Evolutionary conservation across 2,888 invertebrate genomes (phyloP).

Genomic region (Uropetala carovei): DNA sequence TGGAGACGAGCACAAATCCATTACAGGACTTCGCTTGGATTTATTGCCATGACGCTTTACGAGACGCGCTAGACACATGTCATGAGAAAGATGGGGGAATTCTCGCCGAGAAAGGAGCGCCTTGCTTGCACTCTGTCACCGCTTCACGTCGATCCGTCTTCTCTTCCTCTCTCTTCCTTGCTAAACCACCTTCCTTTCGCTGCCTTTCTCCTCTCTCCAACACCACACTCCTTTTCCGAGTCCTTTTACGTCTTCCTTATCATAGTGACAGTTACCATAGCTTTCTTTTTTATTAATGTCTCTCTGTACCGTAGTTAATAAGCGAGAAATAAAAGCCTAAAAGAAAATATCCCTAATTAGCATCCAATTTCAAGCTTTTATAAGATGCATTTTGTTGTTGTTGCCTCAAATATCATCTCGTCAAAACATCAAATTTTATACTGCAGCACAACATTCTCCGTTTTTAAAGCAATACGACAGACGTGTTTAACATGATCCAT

Average conservation of each 20-base stretch:
- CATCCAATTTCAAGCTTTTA: no score
- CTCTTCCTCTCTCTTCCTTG: neutral
- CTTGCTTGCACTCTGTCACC: conserved; percentile 60
- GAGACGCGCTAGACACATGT: conserved; percentile 57
- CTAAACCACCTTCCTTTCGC: no score
- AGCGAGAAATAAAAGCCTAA: no score
- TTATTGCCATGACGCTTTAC: conserved; percentile 54
- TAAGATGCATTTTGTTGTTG: no score
- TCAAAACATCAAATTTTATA: no score
- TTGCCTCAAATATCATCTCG: no score
- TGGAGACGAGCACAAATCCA: conserved; percentile 39
- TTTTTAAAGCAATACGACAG: no score
- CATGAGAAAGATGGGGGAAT: conserved; percentile 46
- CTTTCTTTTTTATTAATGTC: neutral
- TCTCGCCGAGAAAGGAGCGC: neutral
- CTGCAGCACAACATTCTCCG: no score
- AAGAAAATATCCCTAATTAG: no score
- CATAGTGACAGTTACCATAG: neutral
- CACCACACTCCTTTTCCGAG: neutral
- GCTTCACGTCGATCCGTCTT: conserved; percentile 26
- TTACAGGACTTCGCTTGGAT: conserved; percentile 40
- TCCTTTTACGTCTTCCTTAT: no score
- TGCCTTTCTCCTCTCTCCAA: neutral
- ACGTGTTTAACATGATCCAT: no score
- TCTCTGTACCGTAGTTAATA: neutral